Base-by-base conservation (phyloP, 2,888 invertebrate species). In the Miltochrista miniata region DNA sequence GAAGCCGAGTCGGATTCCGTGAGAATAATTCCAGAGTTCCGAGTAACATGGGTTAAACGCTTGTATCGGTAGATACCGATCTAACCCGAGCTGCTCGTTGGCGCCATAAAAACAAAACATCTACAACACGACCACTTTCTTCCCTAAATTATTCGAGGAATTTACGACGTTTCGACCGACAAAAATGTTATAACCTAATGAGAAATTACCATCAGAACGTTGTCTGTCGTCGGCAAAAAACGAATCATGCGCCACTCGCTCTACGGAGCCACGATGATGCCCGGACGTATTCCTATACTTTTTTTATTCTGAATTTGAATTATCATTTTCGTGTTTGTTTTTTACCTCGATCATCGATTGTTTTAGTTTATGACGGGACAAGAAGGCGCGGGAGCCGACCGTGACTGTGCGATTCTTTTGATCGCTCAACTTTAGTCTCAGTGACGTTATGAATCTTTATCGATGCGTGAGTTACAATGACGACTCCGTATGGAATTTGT, bases 81-180 rank as follows among this genome's bases (percentile, higher is more conserved):
- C 90, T 89, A 87, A 89, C 86, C 85, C 87, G 85, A 76, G 79
- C 87, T 84, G 77, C 81, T 77, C 79, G 83, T 83, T 90, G 91
- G 91, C 91, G 91, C 90, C 91, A 90, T 90, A 91, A 91, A 91
- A 91, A 91, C 90, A 90, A 91, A 90, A 90, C 89, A 82, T 85
- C 84, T 76, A 75, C 81, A 81, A 83, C 86, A 85, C 82, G 80
- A 84, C 89, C 85, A 89, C 90, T 90, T 90, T 90, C 90, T 89
- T 87, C 85, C 87, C 83, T 80, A 90, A 90, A 90, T 89, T 87
- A 91, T 90, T 90, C 88, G 85, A 83, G 81, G 90, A 90, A 90
- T 90, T 90, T 88, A 90, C 86, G 87, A 88, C 80, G 87, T 82
- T 87, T 84, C 87, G 71, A 83, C 85, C 81, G 81, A 89, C 87